These are phyloP conservation scores for Dione vanillae DNA, from an alignment of 2,888 invertebrate species.

Conservation along the genomic window DNA sequence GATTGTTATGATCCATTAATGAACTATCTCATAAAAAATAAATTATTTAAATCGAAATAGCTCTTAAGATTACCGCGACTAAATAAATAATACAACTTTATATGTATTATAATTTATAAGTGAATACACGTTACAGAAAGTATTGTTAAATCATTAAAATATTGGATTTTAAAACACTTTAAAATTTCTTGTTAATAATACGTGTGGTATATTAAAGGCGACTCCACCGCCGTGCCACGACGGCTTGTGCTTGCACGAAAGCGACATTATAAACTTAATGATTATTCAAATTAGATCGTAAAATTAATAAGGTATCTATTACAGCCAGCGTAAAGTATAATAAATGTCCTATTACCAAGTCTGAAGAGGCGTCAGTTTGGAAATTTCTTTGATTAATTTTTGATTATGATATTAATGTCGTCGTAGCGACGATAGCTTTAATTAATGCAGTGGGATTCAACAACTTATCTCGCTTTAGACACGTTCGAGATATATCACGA, in stretches of 20 bases:
- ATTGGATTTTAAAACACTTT: too few relatives aligned
- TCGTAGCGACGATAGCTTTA: slow-evolving; percentile 1
- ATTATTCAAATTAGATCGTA: slow-evolving; percentile 45
- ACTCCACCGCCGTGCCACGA: background rate
- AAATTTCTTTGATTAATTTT: slow-evolving; percentile 20
- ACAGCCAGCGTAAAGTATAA: slow-evolving; percentile 30
- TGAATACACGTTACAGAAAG: too few relatives aligned
- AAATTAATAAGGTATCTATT: slow-evolving; percentile 45
- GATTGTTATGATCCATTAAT: too few relatives aligned
- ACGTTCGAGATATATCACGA: slow-evolving; percentile 1
- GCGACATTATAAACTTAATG: slow-evolving; percentile 35
- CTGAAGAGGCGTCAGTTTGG: slow-evolving; percentile 31
- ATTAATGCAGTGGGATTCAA: slow-evolving; percentile 1
- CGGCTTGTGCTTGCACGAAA: slow-evolving; percentile 18
- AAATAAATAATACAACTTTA: too few relatives aligned
- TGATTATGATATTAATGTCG: slow-evolving; percentile 25
- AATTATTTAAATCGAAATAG: too few relatives aligned
- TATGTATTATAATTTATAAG: too few relatives aligned
- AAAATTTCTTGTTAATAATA: background rate
- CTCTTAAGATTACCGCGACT: too few relatives aligned
- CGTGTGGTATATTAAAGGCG: background rate
- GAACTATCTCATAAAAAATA: too few relatives aligned
- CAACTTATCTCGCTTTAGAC: background rate
- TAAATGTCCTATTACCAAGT: slow-evolving; percentile 38
- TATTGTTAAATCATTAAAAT: background rate